Conservation (phyloP, 2,797 vertebrate genomes). For the Enteromius mattozi region DNA sequence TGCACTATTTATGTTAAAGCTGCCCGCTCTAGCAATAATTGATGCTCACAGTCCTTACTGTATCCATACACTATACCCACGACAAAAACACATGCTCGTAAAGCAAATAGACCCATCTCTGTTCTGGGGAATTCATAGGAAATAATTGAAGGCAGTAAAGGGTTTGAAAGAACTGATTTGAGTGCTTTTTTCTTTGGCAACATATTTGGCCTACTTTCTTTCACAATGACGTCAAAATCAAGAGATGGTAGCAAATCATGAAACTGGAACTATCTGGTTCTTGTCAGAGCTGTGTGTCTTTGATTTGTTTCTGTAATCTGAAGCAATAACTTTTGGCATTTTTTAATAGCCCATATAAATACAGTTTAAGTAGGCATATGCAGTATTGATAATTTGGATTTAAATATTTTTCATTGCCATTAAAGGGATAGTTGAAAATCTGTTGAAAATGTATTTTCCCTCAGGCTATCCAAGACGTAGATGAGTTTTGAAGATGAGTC, state of each 20-base stretch:
- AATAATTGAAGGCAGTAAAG: not conserved
- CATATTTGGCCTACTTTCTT: conserved; percentile 31
- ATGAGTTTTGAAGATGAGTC: not conserved
- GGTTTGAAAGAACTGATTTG: conserved; percentile 6
- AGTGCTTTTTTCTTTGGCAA: conserved; percentile 33
- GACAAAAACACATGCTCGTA: not conserved
- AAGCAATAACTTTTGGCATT: not conserved
- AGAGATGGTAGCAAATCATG: not conserved
- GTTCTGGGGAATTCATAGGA: not conserved
- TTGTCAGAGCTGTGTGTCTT: not conserved
- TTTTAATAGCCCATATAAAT: not conserved
- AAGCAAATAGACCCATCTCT: not conserved
- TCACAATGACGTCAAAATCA: conserved; percentile 12
- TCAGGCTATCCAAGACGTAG: not conserved
- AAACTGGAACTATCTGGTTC: conserved; percentile 17
- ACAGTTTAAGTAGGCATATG: not conserved
- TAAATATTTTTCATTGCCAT: not conserved
- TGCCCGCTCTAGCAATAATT: conserved; percentile 21
- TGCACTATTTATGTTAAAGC: conserved; percentile 26
- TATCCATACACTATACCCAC: not conserved
- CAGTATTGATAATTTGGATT: not conserved
- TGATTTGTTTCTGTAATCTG: not conserved
- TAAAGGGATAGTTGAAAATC: not conserved
- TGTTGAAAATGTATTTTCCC: not conserved
- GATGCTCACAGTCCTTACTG: not conserved